phyloP scores from a whole-genome alignment of 1,140 invertebrate species.

The Brachionus koreanus region DNA sequence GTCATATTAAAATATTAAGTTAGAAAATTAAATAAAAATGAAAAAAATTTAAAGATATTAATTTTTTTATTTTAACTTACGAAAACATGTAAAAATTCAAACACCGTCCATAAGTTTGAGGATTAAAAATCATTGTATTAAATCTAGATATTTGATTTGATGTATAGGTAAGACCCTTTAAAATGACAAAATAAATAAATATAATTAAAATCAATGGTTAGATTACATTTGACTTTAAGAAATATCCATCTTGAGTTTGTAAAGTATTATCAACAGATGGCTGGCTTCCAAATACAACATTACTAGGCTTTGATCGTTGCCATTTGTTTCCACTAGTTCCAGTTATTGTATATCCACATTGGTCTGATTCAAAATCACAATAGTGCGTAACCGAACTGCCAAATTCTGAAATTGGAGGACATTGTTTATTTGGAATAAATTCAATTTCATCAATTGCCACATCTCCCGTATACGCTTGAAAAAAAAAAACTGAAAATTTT shows the following conservation, averaged over 20 bases:
- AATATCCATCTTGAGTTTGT: conserved; percentile 64
- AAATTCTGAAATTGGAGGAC: conserved; percentile 6
- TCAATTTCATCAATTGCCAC: conserved; percentile 6
- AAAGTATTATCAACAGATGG: conserved; percentile 50
- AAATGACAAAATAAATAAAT: background rate
- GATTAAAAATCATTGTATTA: conserved; percentile 5
- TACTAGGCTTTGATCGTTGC: background rate
- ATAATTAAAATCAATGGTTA: background rate
- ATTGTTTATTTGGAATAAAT: conserved; percentile 1
- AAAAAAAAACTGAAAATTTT: background rate
- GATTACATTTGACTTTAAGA: conserved; percentile 49
- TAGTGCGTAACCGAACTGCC: background rate
- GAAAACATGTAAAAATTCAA: conserved; percentile 27
- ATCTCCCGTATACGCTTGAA: background rate
- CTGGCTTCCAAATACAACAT: background rate
- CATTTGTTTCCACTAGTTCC: background rate
- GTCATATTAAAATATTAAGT: background rate
- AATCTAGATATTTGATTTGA: conserved; percentile 31
- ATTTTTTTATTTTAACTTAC: background rate
- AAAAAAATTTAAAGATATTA: background rate
- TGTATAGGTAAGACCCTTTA: background rate
- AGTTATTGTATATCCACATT: conserved; percentile 14
- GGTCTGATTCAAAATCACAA: conserved; percentile 21
- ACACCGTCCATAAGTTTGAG: background rate
- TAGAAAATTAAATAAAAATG: background rate